Percentiles rank a stretch among this genome's conserved stretches.
Evolutionary conservation across 2,888 invertebrate species (phyloP).

Genomic region (Tenodera sinensis): DNA sequence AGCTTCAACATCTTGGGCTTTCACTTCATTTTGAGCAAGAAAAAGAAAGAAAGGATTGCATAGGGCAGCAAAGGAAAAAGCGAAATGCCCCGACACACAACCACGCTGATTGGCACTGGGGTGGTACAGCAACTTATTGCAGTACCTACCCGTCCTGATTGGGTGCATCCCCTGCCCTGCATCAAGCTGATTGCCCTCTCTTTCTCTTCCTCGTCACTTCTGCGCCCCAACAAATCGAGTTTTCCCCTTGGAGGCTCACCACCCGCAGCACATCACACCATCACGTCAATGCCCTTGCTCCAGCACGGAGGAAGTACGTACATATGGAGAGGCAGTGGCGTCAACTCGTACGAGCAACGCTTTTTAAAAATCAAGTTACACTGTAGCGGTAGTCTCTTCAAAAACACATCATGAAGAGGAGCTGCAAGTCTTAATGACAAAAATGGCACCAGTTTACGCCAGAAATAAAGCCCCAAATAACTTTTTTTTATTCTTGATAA

Average conservation of each 20-base stretch:
- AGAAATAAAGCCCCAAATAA: too few relatives aligned
- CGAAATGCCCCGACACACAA: conserved; percentile 13
- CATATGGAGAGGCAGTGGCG: not conserved
- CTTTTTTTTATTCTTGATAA: too few relatives aligned
- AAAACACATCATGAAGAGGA: too few relatives aligned
- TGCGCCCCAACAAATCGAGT: conserved; percentile 41
- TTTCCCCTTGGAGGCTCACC: conserved; percentile 42
- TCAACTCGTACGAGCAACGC: not conserved
- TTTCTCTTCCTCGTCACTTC: conserved; percentile 32
- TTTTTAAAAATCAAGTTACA: too few relatives aligned
- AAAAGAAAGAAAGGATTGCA: not conserved
- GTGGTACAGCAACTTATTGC: conserved; percentile 10
- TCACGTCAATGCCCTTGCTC: conserved; percentile 43
- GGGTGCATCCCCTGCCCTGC: conserved; percentile 12
- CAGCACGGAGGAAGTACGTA: conserved; percentile 5
- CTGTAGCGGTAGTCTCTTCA: too few relatives aligned
- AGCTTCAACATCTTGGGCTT: not conserved
- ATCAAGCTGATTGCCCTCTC: conserved; percentile 28
- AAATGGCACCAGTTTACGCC: too few relatives aligned
- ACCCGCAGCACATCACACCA: conserved; percentile 37
- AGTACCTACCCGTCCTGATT: conserved; percentile 11
- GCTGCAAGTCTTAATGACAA: too few relatives aligned
- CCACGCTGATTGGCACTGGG: not conserved
- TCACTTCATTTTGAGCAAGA: too few relatives aligned
- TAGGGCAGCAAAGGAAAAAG: not conserved